phyloP scores from a whole-genome alignment of 2,113 vertebrate genomes.

The Nyctibius bracteatus region DNA sequence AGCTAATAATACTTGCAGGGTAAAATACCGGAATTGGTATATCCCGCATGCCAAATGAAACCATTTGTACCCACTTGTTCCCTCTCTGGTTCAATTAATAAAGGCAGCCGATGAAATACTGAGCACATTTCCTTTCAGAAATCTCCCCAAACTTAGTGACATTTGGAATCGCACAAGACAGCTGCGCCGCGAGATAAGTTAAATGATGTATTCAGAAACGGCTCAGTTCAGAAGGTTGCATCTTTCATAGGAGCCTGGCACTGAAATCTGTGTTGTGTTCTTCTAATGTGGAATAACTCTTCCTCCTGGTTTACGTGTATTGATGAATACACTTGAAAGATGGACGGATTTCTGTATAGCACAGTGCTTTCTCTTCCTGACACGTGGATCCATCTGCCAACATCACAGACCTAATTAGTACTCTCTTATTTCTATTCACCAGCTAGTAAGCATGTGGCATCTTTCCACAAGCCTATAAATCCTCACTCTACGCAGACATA shows the following conservation, averaged over 20 bases:
- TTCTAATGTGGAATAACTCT: slow-evolving; percentile 6
- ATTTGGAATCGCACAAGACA: slow-evolving; percentile 26
- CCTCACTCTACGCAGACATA: background rate
- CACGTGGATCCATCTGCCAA: slow-evolving; percentile 20
- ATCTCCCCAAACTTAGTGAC: slow-evolving; percentile 36
- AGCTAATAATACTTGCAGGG: background rate
- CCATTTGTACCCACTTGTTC: background rate
- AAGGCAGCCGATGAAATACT: background rate
- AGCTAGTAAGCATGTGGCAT: background rate
- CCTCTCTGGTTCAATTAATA: background rate
- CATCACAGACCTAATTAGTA: slow-evolving; percentile 30
- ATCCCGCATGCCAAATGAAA: background rate
- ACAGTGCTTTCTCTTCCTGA: slow-evolving; percentile 1
- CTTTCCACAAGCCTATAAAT: slow-evolving; percentile 28
- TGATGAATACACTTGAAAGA: background rate
- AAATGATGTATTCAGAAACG: slow-evolving; percentile 1
- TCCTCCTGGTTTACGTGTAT: background rate
- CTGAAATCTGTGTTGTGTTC: background rate
- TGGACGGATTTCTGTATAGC: background rate
- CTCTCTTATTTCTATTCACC: slow-evolving; percentile 4
- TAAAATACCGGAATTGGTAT: background rate
- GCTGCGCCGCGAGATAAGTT: slow-evolving; percentile 57
- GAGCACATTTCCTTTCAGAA: slow-evolving; percentile 13
- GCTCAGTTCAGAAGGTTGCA: background rate
- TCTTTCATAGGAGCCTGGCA: background rate